These are phyloP conservation scores for Solenopsis invicta DNA, from an alignment of 1,140 invertebrate species.

Conservation along the genomic window DNA sequence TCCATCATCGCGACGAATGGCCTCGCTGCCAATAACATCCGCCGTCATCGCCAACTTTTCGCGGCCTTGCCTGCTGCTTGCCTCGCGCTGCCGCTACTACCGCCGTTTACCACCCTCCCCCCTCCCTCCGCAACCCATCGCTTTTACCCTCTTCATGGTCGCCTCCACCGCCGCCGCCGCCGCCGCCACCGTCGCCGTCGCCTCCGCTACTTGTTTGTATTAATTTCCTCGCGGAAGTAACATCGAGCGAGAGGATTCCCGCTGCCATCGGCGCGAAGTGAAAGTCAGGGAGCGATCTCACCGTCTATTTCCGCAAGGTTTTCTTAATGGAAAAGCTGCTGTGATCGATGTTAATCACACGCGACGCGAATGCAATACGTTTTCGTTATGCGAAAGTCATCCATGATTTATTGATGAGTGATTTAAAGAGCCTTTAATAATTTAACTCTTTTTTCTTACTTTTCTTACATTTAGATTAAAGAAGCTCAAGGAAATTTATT, in stretches of 20 bases:
- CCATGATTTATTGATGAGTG: background rate
- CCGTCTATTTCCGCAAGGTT: slow-evolving; percentile 26
- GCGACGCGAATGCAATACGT: slow-evolving; percentile 43
- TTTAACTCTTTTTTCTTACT: background rate
- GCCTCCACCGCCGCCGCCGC: background rate
- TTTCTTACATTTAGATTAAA: background rate
- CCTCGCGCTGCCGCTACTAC: slow-evolving; percentile 30
- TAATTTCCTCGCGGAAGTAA: slow-evolving; percentile 57
- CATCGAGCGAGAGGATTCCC: slow-evolving; percentile 38
- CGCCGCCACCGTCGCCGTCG: background rate
- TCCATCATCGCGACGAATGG: slow-evolving; percentile 86
- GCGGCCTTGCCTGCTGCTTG: slow-evolving; percentile 74
- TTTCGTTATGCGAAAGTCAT: background rate
- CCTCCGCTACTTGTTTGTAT: slow-evolving; percentile 61
- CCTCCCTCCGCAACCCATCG: too few species aligned
- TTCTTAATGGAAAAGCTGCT: slow-evolving; percentile 46
- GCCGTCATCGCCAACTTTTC: slow-evolving; percentile 83
- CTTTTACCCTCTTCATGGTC: slow-evolving; percentile 36
- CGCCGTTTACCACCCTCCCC: background rate
- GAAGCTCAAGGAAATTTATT: background rate
- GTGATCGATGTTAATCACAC: slow-evolving; percentile 44
- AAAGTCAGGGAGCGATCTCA: slow-evolving; percentile 33
- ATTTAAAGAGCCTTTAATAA: background rate
- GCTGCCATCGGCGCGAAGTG: slow-evolving; percentile 19
- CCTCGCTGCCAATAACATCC: slow-evolving; percentile 85